phyloP scores from a whole-genome alignment of 2,888 invertebrate genomes.

The Melieria picta region DNA sequence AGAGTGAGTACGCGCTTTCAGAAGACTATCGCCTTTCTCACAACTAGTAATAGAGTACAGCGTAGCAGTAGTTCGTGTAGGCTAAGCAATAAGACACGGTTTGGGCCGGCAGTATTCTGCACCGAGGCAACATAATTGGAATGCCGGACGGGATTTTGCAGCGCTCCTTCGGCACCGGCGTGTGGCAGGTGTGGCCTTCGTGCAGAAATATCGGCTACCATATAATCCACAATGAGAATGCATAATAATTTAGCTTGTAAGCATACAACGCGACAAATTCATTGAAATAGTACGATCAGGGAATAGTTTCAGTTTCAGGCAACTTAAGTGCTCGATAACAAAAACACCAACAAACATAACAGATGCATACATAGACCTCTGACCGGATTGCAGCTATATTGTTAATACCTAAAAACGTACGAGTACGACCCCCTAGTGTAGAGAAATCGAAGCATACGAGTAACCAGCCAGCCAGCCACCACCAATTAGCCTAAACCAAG shows the following conservation, averaged over 20 bases:
- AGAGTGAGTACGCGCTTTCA: too few species aligned
- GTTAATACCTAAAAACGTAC: not conserved
- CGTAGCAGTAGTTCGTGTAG: too few species aligned
- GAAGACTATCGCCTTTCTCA: too few species aligned
- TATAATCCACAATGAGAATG: not conserved
- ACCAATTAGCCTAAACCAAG: too few species aligned
- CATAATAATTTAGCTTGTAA: not conserved
- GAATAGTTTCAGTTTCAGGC: constrained; percentile 18
- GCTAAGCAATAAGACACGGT: too few species aligned
- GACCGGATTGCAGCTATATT: not conserved
- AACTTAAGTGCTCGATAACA: constrained; percentile 11
- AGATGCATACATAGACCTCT: not conserved
- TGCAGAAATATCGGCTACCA: not conserved
- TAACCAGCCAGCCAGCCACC: not conserved
- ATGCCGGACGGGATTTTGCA: too few species aligned
- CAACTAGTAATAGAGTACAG: too few species aligned
- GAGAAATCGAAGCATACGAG: not conserved
- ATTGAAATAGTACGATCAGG: constrained; percentile 22
- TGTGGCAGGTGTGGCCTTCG: too few species aligned
- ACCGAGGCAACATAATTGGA: too few species aligned
- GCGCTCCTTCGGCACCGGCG: too few species aligned
- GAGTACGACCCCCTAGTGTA: not conserved
- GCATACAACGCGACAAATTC: not conserved
- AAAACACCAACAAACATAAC: not conserved
- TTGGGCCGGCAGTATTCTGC: too few species aligned